Percentiles rank a stretch among this genome's conserved stretches.
Evolutionary conservation across 2,113 vertebrate species (phyloP).

Genomic region (Diadophis punctatus): DNA sequence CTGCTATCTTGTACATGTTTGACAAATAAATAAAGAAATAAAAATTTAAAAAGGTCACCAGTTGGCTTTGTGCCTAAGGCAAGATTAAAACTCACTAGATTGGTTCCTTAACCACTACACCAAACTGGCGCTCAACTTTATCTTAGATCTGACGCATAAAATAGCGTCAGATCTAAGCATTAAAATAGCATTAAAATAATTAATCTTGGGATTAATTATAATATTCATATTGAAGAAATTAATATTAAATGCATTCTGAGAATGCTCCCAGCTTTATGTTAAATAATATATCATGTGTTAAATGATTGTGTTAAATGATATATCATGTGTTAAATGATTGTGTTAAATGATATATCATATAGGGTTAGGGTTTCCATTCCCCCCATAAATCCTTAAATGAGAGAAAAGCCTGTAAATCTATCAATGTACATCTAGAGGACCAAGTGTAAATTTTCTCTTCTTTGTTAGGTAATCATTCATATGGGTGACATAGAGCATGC

Average conservation of each 20-base stretch:
- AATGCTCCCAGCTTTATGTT: slow-evolving; percentile 11
- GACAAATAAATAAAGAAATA: too few relatives aligned
- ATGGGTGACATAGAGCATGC: slow-evolving; percentile 28
- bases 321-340: slow-evolving; percentile 38
- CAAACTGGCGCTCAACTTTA: neutral
- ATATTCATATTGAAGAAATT: slow-evolving; percentile 12
- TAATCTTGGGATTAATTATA: neutral
- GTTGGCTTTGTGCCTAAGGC: neutral
- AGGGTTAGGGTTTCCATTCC: slow-evolving; percentile 1
- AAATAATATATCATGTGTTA: slow-evolving; percentile 41
- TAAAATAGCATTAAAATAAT: too few relatives aligned
- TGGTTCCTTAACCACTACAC: neutral
- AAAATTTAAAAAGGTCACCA: too few relatives aligned
- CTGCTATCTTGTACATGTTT: too few relatives aligned
- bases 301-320: slow-evolving; percentile 40
- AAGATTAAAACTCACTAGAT: neutral
- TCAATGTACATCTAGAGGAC: slow-evolving; percentile 41
- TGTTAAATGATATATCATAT: slow-evolving; percentile 53
- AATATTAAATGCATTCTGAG: neutral
- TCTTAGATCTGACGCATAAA: neutral
- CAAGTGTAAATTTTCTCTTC: slow-evolving; percentile 58
- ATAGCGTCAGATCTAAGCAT: too few relatives aligned
- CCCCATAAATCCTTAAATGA: slow-evolving; percentile 33
- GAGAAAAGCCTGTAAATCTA: slow-evolving; percentile 66
- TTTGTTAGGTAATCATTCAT: slow-evolving; percentile 60